Evolutionary conservation across 92 coral and sea anemone species (phyloP).

Genomic region (Galaxea fascicularis): DNA sequence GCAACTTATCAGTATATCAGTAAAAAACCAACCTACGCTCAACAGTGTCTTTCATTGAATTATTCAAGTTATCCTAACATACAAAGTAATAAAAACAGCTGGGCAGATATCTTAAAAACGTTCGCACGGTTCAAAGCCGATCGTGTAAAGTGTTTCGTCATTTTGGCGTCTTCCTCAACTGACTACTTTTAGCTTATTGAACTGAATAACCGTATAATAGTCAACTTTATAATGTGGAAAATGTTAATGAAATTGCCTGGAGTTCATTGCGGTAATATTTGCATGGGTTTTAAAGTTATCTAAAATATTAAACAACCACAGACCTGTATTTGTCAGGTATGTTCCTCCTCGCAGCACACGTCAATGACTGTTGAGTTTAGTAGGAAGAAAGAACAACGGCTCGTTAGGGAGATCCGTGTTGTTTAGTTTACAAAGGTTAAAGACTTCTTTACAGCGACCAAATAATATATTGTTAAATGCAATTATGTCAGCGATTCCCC

Average conservation of each 20-base stretch:
- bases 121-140: too few relatives aligned
- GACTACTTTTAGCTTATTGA: too few relatives aligned
- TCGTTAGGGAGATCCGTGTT: neutral
- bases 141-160: too few relatives aligned
- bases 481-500: conserved; percentile 10
- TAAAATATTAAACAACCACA: neutral
- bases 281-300: neutral
- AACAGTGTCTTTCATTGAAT: too few relatives aligned
- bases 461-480: neutral
- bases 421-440: neutral
- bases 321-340: neutral
- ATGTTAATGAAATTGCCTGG: conserved; percentile 5
- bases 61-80: too few relatives aligned
- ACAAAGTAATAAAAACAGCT: too few relatives aligned
- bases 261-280: neutral
- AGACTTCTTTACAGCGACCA: neutral
- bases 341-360: neutral
- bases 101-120: too few relatives aligned
- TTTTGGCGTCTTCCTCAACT: neutral
- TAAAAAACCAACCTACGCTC: too few relatives aligned
- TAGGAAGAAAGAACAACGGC: neutral
- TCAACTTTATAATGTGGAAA: neutral
- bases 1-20: too few relatives aligned
- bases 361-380: neutral
- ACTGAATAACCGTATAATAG: neutral